These are phyloP conservation scores for Drosophila ezoana DNA, from an alignment of 2,888 invertebrate genomes.

Conservation along the genomic window DNA sequence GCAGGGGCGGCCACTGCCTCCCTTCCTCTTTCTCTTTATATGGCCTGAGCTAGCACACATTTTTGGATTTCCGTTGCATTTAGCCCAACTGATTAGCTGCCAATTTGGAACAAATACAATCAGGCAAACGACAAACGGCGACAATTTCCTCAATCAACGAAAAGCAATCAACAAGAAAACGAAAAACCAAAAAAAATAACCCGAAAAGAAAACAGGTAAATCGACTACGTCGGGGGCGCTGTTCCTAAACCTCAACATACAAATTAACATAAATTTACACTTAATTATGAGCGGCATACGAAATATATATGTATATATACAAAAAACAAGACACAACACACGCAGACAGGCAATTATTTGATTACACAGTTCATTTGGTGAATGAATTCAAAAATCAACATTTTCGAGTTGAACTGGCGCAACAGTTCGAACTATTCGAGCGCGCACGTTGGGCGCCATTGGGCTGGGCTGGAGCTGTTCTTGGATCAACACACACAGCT, in stretches of 20 bases:
- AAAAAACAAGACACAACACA: constrained; percentile 6
- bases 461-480: neutral
- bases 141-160: constrained; percentile 77
- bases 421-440: too few relatives aligned
- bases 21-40: constrained; percentile 1
- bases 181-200: constrained; percentile 4
- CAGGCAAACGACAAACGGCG: constrained; percentile 43
- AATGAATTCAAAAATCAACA: constrained; percentile 19
- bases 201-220: constrained; percentile 42
- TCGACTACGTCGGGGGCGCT: constrained; percentile 36
- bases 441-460: constrained; percentile 23
- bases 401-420: too few relatives aligned
- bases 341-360: constrained; percentile 23
- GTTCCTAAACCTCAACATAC: constrained; percentile 4
- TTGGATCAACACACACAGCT: neutral
- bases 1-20: constrained; percentile 12
- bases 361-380: constrained; percentile 29
- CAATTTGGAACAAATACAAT: constrained; percentile 57
- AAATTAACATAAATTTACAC: constrained; percentile 78
- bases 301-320: constrained; percentile 5
- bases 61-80: constrained; percentile 75
- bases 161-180: constrained; percentile 53
- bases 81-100: constrained; percentile 69
- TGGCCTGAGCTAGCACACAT: constrained; percentile 30
- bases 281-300: constrained; percentile 63